A percentile compares a stretch with the other conserved stretches of the same genome.
Conservation (phyloP, 1,140 invertebrate genomes). For the Drosophila setifemur region DNA sequence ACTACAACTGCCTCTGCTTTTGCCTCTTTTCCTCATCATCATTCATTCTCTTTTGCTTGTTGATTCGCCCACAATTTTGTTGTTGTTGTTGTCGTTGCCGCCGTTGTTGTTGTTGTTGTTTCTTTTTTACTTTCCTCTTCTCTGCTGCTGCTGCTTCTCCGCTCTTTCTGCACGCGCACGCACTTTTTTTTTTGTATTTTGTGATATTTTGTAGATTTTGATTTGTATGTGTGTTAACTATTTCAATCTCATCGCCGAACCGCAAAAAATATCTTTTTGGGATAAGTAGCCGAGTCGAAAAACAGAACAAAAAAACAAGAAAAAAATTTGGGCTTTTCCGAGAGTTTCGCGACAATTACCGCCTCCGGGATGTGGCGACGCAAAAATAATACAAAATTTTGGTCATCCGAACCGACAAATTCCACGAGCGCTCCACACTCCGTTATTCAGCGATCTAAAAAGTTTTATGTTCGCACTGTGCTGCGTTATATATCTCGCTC, state of each 20-base stretch:
- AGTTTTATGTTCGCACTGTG: no score
- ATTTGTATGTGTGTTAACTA: constrained; percentile 12
- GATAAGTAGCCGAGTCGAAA: background rate
- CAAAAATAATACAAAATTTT: constrained; percentile 12
- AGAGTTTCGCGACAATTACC: no score
- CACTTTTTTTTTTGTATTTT: constrained; percentile 22
- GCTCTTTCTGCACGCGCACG: constrained; percentile 23
- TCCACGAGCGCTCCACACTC: no score
- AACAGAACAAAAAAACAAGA: constrained; percentile 36
- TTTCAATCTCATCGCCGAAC: background rate
- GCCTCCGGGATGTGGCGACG: no score
- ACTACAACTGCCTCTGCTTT: constrained; percentile 44
- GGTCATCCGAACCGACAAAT: no score
- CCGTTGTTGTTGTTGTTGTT: background rate
- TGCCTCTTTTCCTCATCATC: constrained; percentile 55
- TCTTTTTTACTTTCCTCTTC: background rate
- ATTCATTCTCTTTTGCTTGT: constrained; percentile 52
- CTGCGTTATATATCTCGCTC: no score
- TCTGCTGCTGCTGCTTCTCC: no score
- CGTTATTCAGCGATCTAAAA: no score
- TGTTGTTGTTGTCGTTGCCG: no score
- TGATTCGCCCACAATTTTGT: constrained; percentile 43
- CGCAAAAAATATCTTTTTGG: constrained; percentile 9
- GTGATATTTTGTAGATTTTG: constrained; percentile 4
- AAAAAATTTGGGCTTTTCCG: no score